These are phyloP conservation scores for Jordanella pulchra DNA, from an alignment of 2,797 vertebrate genomes.

Conservation along the genomic window DNA sequence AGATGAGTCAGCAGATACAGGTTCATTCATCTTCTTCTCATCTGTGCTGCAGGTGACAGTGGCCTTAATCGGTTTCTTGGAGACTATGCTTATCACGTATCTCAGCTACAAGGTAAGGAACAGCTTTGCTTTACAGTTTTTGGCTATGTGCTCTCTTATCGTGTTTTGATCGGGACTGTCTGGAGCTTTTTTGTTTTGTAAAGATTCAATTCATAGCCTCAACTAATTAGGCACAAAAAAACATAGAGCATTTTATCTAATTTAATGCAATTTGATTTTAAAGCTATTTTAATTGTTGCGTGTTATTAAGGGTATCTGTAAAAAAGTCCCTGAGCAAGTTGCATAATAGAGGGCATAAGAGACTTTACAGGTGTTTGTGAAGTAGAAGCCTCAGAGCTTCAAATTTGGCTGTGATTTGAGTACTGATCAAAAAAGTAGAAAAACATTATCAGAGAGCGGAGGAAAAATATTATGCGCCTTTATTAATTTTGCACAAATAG, in stretches of 20 bases:
- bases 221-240: background rate
- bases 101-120: conserved; percentile 86
- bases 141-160: conserved; percentile 7
- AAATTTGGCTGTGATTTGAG: too few relatives aligned
- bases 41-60: conserved; percentile 80
- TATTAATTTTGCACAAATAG: background rate
- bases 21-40: conserved; percentile 36
- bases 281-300: too few relatives aligned
- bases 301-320: too few relatives aligned
- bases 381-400: background rate
- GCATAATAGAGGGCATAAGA: too few relatives aligned
- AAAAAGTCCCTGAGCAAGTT: too few relatives aligned
- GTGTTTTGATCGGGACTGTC: conserved; percentile 1
- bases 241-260: background rate
- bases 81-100: conserved; percentile 87
- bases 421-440: too few relatives aligned
- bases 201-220: conserved; percentile 7
- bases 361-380: too few relatives aligned
- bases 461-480: too few relatives aligned
- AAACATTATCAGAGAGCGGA: too few relatives aligned
- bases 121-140: background rate
- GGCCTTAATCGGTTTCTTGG: conserved; percentile 87
- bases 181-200: conserved; percentile 3
- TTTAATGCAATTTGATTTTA: background rate
- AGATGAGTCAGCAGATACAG: conserved; percentile 21